A percentile compares a stretch with the other conserved stretches of the same genome.
Conservation (phyloP, 2,113 vertebrate genomes). For the Elephantulus edwardii region DNA sequence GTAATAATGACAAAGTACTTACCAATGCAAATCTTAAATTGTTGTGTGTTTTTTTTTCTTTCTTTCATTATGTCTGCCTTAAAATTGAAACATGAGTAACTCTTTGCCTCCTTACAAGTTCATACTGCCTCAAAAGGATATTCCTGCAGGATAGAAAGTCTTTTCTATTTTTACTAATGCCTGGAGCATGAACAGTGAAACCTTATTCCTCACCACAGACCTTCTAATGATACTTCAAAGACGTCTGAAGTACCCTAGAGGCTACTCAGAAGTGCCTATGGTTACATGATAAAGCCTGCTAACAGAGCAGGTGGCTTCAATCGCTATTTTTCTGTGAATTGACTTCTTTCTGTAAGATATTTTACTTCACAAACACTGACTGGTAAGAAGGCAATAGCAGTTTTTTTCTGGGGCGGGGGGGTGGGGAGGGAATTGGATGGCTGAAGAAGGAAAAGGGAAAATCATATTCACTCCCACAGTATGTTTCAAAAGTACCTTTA, state of each 20-base stretch:
- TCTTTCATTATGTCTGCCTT: background rate
- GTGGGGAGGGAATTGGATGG: too few relatives aligned
- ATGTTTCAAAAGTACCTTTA: background rate
- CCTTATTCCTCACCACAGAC: slow-evolving; percentile 44
- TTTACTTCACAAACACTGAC: background rate
- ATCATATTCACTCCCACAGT: background rate
- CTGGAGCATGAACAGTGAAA: slow-evolving; percentile 75
- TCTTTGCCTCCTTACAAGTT: slow-evolving; percentile 62
- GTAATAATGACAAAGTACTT: too few relatives aligned
- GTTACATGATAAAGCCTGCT: slow-evolving; percentile 43
- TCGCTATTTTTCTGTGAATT: slow-evolving; percentile 54
- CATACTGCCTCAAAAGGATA: slow-evolving; percentile 57
- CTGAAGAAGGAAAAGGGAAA: too few relatives aligned
- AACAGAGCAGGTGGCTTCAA: slow-evolving; percentile 67
- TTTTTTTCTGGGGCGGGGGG: too few relatives aligned
- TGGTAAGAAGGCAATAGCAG: background rate
- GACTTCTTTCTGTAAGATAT: slow-evolving; percentile 47
- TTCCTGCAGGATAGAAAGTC: slow-evolving; percentile 60
- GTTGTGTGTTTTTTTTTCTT: too few relatives aligned
- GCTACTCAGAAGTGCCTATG: slow-evolving; percentile 24
- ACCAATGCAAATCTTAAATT: too few relatives aligned
- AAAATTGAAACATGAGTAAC: slow-evolving; percentile 54
- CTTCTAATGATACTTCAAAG: slow-evolving; percentile 78
- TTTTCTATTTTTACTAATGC: slow-evolving; percentile 70
- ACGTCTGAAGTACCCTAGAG: slow-evolving; percentile 55